phyloP scores from a whole-genome alignment of 2,113 vertebrate genomes.

The Caretta caretta region DNA sequence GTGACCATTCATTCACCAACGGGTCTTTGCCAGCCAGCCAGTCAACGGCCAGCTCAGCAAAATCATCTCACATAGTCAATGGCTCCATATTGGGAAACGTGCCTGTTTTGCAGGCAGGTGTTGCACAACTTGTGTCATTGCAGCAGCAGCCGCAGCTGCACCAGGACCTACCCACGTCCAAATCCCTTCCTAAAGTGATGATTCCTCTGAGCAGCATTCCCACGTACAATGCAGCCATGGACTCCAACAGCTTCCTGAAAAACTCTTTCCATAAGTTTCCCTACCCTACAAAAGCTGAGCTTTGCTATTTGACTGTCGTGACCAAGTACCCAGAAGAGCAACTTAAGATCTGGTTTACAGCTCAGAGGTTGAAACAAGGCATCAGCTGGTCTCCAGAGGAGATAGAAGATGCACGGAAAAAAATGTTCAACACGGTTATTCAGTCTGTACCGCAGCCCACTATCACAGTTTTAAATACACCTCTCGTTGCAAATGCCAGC shows the following conservation, averaged over 20 bases:
- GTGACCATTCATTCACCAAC: slow-evolving; percentile 83
- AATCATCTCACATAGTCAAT: slow-evolving; percentile 85
- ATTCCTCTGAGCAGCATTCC: slow-evolving; percentile 98
- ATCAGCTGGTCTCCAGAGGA: slow-evolving; percentile 99
- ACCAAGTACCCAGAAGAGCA: slow-evolving; percentile 98
- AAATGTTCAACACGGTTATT: slow-evolving; percentile 99
- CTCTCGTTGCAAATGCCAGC: slow-evolving; percentile 85
- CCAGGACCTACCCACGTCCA: slow-evolving; percentile 84
- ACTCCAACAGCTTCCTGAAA: slow-evolving; percentile 95
- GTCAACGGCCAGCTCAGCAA: slow-evolving; percentile 75
- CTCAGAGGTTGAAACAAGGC: slow-evolving; percentile 96
- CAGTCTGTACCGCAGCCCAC: slow-evolving; percentile 90
- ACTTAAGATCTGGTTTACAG: slow-evolving; percentile 99
- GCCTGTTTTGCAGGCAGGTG: slow-evolving; percentile 90
- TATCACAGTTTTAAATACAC: slow-evolving; percentile 92
- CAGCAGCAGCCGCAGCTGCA: slow-evolving; percentile 85
- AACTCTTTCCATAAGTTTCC: slow-evolving; percentile 98
- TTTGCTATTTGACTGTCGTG: slow-evolving; percentile 98
- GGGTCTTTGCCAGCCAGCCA: slow-evolving; percentile 80
- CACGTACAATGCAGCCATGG: slow-evolving; percentile 96
- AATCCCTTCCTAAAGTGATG: slow-evolving; percentile 98
- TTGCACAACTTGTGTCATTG: slow-evolving; percentile 93
- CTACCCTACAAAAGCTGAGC: slow-evolving; percentile 97
- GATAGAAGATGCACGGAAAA: slow-evolving; percentile 96
- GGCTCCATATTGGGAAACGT: slow-evolving; percentile 88